phyloP scores from a whole-genome alignment of 2,888 invertebrate species.

The Andrena dorsata region DNA sequence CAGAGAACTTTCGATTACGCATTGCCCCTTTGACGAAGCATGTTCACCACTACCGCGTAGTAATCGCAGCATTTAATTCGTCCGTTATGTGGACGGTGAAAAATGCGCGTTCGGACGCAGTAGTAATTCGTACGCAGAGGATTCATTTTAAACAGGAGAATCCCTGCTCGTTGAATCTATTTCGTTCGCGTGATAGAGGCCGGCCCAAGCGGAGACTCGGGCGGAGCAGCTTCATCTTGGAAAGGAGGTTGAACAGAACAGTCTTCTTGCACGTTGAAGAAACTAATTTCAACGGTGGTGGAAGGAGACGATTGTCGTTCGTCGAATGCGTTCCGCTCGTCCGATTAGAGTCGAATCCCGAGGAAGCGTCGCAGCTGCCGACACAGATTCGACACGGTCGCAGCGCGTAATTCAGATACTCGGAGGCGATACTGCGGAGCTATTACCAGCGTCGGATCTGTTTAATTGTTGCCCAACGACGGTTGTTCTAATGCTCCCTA shows the following conservation, averaged over 20 bases:
- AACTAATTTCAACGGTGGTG: slow-evolving; percentile 25
- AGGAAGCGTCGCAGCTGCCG: slow-evolving; percentile 56
- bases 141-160: slow-evolving; percentile 7
- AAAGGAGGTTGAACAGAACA: neutral
- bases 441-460: slow-evolving; percentile 70
- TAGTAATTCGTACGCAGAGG: neutral
- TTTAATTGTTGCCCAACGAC: slow-evolving; percentile 71
- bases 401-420: slow-evolving; percentile 50
- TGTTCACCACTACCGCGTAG: neutral
- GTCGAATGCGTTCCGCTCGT: slow-evolving; percentile 34
- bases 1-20: neutral
- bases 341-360: slow-evolving; percentile 59
- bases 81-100: too few relatives aligned
- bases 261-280: slow-evolving; percentile 9
- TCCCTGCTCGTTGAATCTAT: slow-evolving; percentile 20
- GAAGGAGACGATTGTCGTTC: slow-evolving; percentile 26
- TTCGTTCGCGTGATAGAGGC: slow-evolving; percentile 27
- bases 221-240: slow-evolving; percentile 5
- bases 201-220: neutral
- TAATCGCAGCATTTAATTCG: neutral
- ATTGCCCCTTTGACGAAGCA: neutral
- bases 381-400: slow-evolving; percentile 33
- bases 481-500: slow-evolving; percentile 62
- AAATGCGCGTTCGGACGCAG: neutral
- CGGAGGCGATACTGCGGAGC: slow-evolving; percentile 39